Base-by-base conservation (phyloP, 2,797 vertebrate genomes). In the Microtus obscurus region DNA sequence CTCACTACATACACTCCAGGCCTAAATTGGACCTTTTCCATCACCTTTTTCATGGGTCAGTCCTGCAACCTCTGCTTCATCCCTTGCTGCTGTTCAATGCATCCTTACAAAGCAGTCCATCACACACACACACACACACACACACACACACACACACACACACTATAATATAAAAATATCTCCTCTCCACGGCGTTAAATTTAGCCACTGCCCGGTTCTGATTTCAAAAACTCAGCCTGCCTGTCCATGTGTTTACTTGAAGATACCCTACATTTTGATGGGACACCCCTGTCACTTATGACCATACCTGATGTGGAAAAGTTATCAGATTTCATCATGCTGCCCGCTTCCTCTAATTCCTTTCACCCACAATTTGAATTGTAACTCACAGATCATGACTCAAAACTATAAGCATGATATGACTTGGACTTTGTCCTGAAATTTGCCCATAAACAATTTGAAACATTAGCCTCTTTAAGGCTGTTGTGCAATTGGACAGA, bases 281-380 rank as follows among this genome's bases (percentile, higher is more conserved):
- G 63, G 40, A 82, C 8, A 69, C 25, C 8, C n/a, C 82, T 76
- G 1, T 48, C 17, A 25, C 29, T 77, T 69, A 1, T 88, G 65
- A 83, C 53, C 73, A 88, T 11, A 43, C 40, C 31, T 51, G 23
- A 37, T 10, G 21, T 23, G n/a, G 8, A 31, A 88, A 85, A 31
- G 17, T 92, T 86, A 53, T 71, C 37, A 92, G 31, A 73, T 67
- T 94, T 74, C 78, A 91, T 78, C 37, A 53, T 71, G 21, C 34
- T 74, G 4, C 21, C 16, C 4, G 10, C 16, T 43, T 81, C 43
- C 11, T 56, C 48, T 61, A 23, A 59, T 6, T 83, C 37, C 10
- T 69, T 80, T 80, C 25, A 45, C 16, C 29, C 10, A 31, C 34
- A 71, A 51, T 88, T 69, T 91, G 40, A 92, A n/a, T 81, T 81